These are phyloP conservation scores for Zonitis immaculata DNA, from an alignment of 2,888 invertebrate genomes.

Conservation along the genomic window DNA sequence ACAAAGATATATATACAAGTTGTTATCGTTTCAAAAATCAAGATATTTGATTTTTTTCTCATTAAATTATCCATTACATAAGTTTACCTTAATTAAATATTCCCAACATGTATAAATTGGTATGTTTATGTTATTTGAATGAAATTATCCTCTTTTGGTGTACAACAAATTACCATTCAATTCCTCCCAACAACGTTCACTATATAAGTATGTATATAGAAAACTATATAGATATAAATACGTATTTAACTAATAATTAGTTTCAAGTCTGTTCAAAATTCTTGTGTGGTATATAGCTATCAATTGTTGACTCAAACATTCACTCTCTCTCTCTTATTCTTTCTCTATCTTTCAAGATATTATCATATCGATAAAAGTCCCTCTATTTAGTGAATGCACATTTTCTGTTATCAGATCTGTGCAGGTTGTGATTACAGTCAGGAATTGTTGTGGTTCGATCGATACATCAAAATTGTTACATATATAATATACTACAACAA, in stretches of 20 bases:
- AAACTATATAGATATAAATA: too few relatives aligned
- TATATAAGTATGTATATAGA: not conserved
- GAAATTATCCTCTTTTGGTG: not conserved
- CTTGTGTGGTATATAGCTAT: not conserved
- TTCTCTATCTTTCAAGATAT: constrained; percentile 24
- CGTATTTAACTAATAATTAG: not conserved
- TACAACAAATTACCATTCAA: not conserved
- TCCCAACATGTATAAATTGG: too few relatives aligned
- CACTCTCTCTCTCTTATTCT: not conserved
- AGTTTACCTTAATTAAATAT: too few relatives aligned
- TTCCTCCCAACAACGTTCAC: not conserved
- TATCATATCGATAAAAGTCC: constrained; percentile 27
- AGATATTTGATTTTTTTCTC: too few relatives aligned
- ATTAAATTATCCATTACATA: too few relatives aligned
- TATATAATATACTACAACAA: constrained; percentile 12
- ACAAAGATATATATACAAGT: too few relatives aligned
- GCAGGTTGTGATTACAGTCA: constrained; percentile 33
- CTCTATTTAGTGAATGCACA: constrained; percentile 29
- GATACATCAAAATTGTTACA: constrained; percentile 35
- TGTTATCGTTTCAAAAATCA: too few relatives aligned
- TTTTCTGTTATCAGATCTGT: constrained; percentile 30
- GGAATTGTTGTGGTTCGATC: constrained; percentile 32
- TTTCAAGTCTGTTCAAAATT: not conserved
- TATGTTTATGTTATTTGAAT: not conserved
- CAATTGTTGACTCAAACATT: not conserved